Percentiles rank a stretch among this genome's conserved stretches.
phyloP scores from a whole-genome alignment of 2,113 vertebrate species.

The Pachycephala philippinensis region DNA sequence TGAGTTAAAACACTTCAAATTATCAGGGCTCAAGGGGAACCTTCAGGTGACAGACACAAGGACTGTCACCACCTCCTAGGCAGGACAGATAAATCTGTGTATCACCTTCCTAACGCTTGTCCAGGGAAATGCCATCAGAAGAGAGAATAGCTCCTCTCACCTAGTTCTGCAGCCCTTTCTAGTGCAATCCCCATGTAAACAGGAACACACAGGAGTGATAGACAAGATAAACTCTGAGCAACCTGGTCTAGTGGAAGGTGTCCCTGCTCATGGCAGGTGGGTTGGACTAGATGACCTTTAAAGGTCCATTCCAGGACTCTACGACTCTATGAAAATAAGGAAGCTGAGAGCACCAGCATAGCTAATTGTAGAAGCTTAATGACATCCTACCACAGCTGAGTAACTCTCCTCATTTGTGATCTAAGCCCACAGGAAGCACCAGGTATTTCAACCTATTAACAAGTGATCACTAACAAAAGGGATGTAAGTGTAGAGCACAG shows the following conservation, averaged over 20 bases:
- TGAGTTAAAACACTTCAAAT: background rate
- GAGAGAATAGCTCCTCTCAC: background rate
- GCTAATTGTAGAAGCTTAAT: background rate
- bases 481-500: rapidly evolving
- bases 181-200: background rate
- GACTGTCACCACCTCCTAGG: background rate
- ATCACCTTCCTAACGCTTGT: background rate
- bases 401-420: background rate
- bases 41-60: background rate
- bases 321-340: background rate
- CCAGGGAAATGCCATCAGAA: background rate
- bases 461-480: background rate
- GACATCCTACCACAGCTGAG: background rate
- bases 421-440: background rate
- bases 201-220: background rate
- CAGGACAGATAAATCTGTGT: background rate
- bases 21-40: background rate
- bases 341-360: background rate
- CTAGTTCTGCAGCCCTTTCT: background rate
- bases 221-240: background rate
- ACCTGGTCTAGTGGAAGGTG: background rate
- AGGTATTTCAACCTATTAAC: background rate
- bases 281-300: background rate
- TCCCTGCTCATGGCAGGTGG: background rate
- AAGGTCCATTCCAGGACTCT: background rate